Percentiles rank a stretch among this genome's conserved stretches.
Evolutionary conservation across 1,140 invertebrate genomes (phyloP).

Genomic region (Eupeodes corollae): DNA sequence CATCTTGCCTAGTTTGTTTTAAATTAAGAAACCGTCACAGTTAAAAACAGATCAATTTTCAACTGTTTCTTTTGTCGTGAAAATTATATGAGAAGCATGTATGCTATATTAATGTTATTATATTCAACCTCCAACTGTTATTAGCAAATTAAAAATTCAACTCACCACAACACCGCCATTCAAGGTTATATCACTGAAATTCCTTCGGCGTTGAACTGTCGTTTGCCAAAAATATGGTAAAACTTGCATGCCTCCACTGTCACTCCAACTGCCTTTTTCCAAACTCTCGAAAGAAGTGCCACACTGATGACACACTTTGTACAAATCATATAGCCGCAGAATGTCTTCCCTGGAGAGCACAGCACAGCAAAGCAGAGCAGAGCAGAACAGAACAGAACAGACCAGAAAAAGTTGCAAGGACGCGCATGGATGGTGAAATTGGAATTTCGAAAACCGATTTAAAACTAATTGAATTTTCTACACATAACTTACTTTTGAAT

Average conservation of each 20-base stretch:
- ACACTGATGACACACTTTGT: conserved; percentile 11
- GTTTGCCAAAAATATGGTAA: not conserved
- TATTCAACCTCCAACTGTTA: conserved; percentile 1
- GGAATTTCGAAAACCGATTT: no score
- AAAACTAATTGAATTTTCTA: not conserved
- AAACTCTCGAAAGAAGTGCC: conserved; percentile 9
- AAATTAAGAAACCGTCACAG: no score
- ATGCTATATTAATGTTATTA: conserved; percentile 18
- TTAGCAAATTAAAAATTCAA: conserved; percentile 3
- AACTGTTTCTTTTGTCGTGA: no score
- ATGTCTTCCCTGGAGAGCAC: not conserved
- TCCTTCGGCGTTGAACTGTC: conserved; percentile 23
- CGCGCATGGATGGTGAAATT: no score
- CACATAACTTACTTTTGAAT: conserved; percentile 1
- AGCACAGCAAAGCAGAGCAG: no score
- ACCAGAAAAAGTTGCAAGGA: not conserved
- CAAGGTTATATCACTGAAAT: conserved; percentile 38
- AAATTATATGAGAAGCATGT: conserved; percentile 5
- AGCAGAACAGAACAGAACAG: conserved; percentile 3
- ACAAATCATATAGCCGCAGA: conserved; percentile 23
- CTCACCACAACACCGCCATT: conserved; percentile 38
- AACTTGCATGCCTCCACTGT: conserved; percentile 9
- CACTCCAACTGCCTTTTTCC: conserved; percentile 19
- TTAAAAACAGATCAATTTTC: no score
- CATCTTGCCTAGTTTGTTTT: no score